Base-by-base conservation (phyloP, 2,113 vertebrate species). In the Caracal caracal region DNA sequence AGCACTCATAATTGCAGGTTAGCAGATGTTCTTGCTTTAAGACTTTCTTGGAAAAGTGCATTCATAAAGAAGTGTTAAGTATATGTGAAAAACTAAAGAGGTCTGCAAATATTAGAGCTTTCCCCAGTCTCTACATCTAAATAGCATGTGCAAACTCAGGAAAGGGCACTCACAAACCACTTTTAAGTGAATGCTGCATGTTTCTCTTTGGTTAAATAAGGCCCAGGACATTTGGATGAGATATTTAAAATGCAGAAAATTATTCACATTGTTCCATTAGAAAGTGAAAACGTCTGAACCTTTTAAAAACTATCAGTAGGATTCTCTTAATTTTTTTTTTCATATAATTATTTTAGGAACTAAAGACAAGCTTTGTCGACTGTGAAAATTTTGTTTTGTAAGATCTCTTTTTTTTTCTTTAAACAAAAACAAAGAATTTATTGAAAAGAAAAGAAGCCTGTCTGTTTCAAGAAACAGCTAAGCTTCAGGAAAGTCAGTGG, bases 61-160 rank as follows among this genome's bases (percentile, higher is more conserved):
- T 95, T 95, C 94, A 82, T 75, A 95, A 97, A 96, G 47, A 96
- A 71, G 40, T 28, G 53, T 92, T 97, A 98, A 97, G 94, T 96
- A 71, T 93, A 92, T 95, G 89, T 70, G 33, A 56, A 95, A 78
- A 95, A 15, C 1, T 20, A 88, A 78, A 93, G 71, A 80, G 47
- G n/a, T 28, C 10, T 56, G 37, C 73, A 86, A 37, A 49, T 82
- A 66, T 30, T 43, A 93, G 65, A 22, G 26, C 2, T 68, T 37
- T 86, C 16, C 37, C 63, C 6, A 3, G 47, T 66, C 47, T 49
- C 20, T 43, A 1, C 26, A 17, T 43, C 10, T 40, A 49, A 51
- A 85, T 22, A 59, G 24, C 7, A 30, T 30, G 26, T 75, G 10
- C 22, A 63, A 61, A 97, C 88, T 94, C 47, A 51, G 78, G 92